Percentiles rank a stretch among this genome's conserved stretches.
Evolutionary conservation across 2,113 vertebrate species (phyloP).

Genomic region (Entomyzon cyanotis): DNA sequence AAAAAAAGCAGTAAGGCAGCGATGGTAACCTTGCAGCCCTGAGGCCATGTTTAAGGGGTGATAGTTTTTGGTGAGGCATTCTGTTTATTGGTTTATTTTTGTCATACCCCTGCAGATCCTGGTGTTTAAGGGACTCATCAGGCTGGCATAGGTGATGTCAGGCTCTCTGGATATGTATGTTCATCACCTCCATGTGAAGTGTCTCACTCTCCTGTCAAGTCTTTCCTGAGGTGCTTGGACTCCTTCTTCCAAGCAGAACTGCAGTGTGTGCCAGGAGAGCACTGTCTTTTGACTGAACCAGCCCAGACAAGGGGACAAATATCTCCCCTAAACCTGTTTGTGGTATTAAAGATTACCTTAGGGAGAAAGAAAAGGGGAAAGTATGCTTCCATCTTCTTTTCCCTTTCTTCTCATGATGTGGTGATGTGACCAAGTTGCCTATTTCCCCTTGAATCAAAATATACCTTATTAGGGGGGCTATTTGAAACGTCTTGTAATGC

Average conservation of each 20-base stretch:
- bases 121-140: rapidly evolving
- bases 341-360: background rate
- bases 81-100: background rate
- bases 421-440: background rate
- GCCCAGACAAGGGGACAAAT: background rate
- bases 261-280: background rate
- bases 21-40: background rate
- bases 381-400: background rate
- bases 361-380: background rate
- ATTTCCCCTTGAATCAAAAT: background rate
- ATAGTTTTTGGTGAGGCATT: background rate
- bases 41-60: background rate
- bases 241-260: background rate
- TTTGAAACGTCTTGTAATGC: background rate
- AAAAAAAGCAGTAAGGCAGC: background rate
- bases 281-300: background rate
- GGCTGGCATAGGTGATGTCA: background rate
- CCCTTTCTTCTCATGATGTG: background rate
- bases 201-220: background rate
- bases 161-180: background rate
- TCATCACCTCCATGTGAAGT: background rate
- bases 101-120: rapidly evolving
- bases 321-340: background rate
- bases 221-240: background rate
- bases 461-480: background rate